These are phyloP conservation scores for Pterois miles DNA, from an alignment of 2,797 vertebrate species.

Conservation along the genomic window DNA sequence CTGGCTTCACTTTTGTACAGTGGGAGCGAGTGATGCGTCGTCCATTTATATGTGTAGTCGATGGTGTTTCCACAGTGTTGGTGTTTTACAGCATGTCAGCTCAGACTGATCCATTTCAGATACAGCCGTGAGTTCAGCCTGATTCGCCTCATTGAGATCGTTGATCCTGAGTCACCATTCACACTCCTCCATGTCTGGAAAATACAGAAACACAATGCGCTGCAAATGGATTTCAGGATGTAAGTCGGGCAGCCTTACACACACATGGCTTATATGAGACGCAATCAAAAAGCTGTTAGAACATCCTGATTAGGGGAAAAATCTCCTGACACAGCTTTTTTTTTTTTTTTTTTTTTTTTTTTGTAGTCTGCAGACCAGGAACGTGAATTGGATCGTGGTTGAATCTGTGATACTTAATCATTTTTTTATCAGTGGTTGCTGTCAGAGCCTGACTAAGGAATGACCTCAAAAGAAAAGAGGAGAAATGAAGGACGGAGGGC, in stretches of 20 bases:
- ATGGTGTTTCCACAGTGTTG: background rate
- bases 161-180: constrained; percentile 26
- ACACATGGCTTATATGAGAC: constrained; percentile 38
- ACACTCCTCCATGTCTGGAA: constrained; percentile 4
- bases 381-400: constrained; percentile 55
- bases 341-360: constrained; percentile 53
- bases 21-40: background rate
- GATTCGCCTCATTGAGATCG: constrained; percentile 3
- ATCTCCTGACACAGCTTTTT: constrained; percentile 37
- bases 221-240: constrained; percentile 53
- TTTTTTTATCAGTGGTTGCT: constrained; percentile 74
- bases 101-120: constrained; percentile 37
- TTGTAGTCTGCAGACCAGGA: constrained; percentile 39
- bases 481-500: constrained; percentile 65
- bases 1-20: background rate
- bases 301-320: constrained; percentile 37
- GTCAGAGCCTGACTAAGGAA: constrained; percentile 62
- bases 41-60: background rate
- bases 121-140: constrained; percentile 1
- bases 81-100: constrained; percentile 16
- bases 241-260: constrained; percentile 26
- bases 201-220: constrained; percentile 40
- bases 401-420: constrained; percentile 70
- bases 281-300: constrained; percentile 54
- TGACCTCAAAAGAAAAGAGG: constrained; percentile 70